These are phyloP conservation scores for Drosophila rubida DNA, from an alignment of 2,888 invertebrate genomes.

Conservation along the genomic window DNA sequence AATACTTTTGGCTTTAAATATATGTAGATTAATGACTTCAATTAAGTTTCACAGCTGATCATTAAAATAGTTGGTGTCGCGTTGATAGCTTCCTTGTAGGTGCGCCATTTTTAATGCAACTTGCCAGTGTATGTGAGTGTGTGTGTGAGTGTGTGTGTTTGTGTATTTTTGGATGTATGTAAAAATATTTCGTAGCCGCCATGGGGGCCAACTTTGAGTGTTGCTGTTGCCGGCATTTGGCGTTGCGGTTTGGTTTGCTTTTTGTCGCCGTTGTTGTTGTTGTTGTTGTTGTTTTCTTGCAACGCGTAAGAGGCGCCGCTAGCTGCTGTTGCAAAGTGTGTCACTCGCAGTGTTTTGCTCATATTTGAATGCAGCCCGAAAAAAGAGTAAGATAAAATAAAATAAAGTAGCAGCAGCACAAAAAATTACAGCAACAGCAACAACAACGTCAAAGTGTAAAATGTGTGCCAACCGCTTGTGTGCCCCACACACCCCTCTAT, in stretches of 20 bases:
- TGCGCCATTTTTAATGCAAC: slow-evolving; percentile 36
- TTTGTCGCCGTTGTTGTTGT: no score
- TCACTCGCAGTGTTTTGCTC: slow-evolving; percentile 48
- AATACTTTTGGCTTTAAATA: neutral
- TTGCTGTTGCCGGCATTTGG: slow-evolving; percentile 51
- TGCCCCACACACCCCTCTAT: neutral
- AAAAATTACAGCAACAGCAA: slow-evolving; percentile 23
- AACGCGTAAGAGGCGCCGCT: slow-evolving; percentile 35
- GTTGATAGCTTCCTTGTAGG: slow-evolving; percentile 9
- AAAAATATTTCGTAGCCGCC: slow-evolving; percentile 47
- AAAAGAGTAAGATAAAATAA: slow-evolving; percentile 4
- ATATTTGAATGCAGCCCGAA: slow-evolving; percentile 43
- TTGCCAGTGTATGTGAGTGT: no score
- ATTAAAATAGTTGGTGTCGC: neutral
- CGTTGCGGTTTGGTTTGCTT: slow-evolving; percentile 36
- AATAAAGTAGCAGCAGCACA: neutral
- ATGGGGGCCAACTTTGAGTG: slow-evolving; percentile 47
- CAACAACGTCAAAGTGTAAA: slow-evolving; percentile 36
- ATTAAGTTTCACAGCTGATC: slow-evolving; percentile 3
- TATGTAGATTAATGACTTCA: slow-evolving; percentile 5
- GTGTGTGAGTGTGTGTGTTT: neutral
- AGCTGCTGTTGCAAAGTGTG: slow-evolving; percentile 45
- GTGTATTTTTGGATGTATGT: slow-evolving; percentile 2
- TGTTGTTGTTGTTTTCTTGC: neutral
- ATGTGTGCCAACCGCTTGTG: slow-evolving; percentile 53